These are phyloP conservation scores for Caradrina clavipalpis DNA, from an alignment of 2,888 invertebrate genomes.

Conservation along the genomic window DNA sequence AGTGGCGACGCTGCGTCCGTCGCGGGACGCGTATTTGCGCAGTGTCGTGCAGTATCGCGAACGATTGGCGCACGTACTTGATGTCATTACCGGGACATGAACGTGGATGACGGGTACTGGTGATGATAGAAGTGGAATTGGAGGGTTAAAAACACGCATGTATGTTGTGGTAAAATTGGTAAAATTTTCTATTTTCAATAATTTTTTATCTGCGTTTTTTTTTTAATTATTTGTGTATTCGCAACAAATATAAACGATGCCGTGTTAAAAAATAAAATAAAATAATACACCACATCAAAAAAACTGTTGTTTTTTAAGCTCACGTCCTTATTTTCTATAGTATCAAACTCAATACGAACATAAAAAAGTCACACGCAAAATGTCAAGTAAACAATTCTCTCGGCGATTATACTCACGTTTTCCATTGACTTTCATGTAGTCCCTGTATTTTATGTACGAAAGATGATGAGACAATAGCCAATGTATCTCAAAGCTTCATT, in stretches of 20 bases:
- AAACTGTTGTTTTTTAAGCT: too few relatives aligned
- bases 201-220: neutral
- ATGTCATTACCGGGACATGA: conserved; percentile 84
- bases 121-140: conserved; percentile 62
- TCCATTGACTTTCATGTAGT: conserved; percentile 84
- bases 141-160: neutral
- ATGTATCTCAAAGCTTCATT: conserved; percentile 68
- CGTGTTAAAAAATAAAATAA: neutral
- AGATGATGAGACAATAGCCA: conserved; percentile 82
- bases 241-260: neutral
- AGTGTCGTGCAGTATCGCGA: conserved; percentile 72
- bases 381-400: conserved; percentile 51
- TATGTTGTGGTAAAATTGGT: neutral
- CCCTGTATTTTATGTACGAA: conserved; percentile 78
- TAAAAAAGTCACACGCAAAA: neutral
- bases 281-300: too few relatives aligned
- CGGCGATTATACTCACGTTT: conserved; percentile 85
- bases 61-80: conserved; percentile 84
- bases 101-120: conserved; percentile 70
- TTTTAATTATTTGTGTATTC: neutral
- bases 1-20: conserved; percentile 55
- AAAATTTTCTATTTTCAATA: neutral
- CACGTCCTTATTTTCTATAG: neutral
- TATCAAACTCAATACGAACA: too few relatives aligned
- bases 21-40: conserved; percentile 76